These are phyloP conservation scores for Argyrosomus regius DNA, from an alignment of 2,797 vertebrate species.

Conservation along the genomic window DNA sequence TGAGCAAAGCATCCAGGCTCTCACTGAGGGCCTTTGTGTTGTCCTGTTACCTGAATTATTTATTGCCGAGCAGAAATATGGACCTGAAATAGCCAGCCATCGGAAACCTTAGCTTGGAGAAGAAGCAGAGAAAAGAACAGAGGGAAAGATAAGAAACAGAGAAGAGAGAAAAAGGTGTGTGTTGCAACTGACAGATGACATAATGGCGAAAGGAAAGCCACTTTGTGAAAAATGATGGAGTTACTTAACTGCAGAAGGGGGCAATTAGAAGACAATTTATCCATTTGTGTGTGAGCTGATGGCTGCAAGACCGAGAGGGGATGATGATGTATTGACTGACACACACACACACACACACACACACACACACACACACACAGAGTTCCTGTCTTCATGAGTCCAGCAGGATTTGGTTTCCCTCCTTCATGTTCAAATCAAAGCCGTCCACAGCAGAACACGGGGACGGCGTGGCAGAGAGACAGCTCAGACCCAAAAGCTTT, in stretches of 20 bases:
- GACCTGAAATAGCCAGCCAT: conserved; percentile 61
- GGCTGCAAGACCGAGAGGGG: conserved; percentile 9
- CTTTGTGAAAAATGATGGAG: conserved; percentile 53
- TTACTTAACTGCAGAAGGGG: conserved; percentile 56
- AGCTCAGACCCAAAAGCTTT: conserved; percentile 56
- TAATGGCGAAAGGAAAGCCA: conserved; percentile 41
- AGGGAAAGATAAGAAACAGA: not conserved
- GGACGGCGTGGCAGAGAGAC: conserved; percentile 2
- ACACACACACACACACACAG: conserved; percentile 6
- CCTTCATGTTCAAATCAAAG: conserved; percentile 74
- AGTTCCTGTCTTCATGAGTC: conserved; percentile 21
- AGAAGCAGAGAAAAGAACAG: conserved; percentile 3
- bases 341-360: conserved; percentile 8
- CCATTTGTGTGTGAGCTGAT: conserved; percentile 35
- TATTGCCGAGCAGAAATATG: conserved; percentile 63
- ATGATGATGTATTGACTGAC: conserved; percentile 6
- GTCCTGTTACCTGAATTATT: conserved; percentile 78
- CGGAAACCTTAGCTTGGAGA: conserved; percentile 35
- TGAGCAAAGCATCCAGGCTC: conserved; percentile 47
- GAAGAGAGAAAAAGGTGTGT: not conserved
- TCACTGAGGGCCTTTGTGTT: conserved; percentile 59
- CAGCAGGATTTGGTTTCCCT: conserved; percentile 43
- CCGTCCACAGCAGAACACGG: conserved; percentile 36
- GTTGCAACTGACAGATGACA: conserved; percentile 27
- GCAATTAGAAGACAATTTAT: conserved; percentile 65